These are phyloP conservation scores for Thymelicus sylvestris DNA, from an alignment of 2,888 invertebrate genomes.

Conservation along the genomic window DNA sequence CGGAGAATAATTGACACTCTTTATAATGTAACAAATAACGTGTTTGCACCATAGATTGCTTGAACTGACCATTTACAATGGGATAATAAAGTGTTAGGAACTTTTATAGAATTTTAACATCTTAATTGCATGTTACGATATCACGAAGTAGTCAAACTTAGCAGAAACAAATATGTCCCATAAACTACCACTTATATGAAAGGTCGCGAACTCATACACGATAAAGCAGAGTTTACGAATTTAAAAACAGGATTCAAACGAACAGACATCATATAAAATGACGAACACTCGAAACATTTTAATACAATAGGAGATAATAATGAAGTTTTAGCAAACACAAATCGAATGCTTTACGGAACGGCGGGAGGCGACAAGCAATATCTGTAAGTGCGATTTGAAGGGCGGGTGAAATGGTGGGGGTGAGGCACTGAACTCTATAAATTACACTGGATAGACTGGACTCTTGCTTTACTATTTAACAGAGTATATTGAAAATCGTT, in stretches of 20 bases:
- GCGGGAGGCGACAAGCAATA: not conserved
- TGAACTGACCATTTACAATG: too few species aligned
- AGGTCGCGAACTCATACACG: not conserved
- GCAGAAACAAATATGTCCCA: too few species aligned
- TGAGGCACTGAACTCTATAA: not conserved
- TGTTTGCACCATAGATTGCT: too few species aligned
- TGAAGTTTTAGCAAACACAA: not conserved
- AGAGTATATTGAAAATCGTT: too few species aligned
- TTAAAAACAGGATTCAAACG: not conserved
- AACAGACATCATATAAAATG: not conserved
- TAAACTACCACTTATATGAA: too few species aligned
- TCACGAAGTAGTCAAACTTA: too few species aligned
- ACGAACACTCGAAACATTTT: not conserved
- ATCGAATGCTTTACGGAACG: not conserved
- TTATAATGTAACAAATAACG: too few species aligned
- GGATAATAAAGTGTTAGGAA: too few species aligned
- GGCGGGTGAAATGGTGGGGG: not conserved
- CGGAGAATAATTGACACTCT: too few species aligned
- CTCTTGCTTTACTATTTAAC: not conserved
- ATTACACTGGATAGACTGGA: not conserved
- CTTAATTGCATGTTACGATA: too few species aligned
- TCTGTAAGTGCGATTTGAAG: not conserved
- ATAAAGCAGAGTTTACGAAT: not conserved
- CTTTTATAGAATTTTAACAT: too few species aligned
- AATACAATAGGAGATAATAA: too few species aligned